Evolutionary conservation across 2,888 invertebrate species (phyloP).

Genomic region (Onthophagus sagittarius): DNA sequence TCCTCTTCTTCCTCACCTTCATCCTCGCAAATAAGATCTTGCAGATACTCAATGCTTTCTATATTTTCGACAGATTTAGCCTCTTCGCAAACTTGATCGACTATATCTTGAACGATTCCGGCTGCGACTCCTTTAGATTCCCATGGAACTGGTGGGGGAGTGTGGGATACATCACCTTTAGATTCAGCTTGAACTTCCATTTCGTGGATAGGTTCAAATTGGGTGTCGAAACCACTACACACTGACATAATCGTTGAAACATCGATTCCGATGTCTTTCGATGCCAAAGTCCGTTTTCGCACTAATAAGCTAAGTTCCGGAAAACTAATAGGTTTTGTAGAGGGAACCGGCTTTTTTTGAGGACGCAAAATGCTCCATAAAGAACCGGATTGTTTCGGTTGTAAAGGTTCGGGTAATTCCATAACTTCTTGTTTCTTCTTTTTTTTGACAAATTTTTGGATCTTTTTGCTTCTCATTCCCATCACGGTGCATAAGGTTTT

Average conservation of each 20-base stretch:
- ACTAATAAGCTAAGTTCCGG: slow-evolving; percentile 13
- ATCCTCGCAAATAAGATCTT: not conserved
- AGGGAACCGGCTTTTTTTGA: slow-evolving; percentile 4
- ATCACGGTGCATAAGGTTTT: slow-evolving; percentile 13
- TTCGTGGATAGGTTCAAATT: slow-evolving; percentile 17
- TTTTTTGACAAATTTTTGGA: not conserved
- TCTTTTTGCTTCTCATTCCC: not conserved
- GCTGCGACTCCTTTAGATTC: slow-evolving; percentile 7
- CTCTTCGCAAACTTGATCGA: not conserved
- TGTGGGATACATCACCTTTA: not conserved
- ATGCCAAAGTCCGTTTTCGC: slow-evolving; percentile 7
- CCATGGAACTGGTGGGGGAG: not conserved
- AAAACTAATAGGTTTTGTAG: slow-evolving; percentile 18
- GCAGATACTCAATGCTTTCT: not conserved
- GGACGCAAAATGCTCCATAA: slow-evolving; percentile 20
- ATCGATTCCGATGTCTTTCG: not conserved
- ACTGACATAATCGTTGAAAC: slow-evolving; percentile 21
- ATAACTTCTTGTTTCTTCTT: not conserved
- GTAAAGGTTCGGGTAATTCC: slow-evolving; percentile 10
- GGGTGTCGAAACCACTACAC: slow-evolving; percentile 16
- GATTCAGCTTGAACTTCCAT: slow-evolving; percentile 12
- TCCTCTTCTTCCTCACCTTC: slow-evolving; percentile 9
- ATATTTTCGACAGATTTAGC: not conserved
- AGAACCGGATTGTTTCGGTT: slow-evolving; percentile 18
- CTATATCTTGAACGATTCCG: not conserved